Evolutionary conservation across 64 coral and sea anemone species (phyloP).

Genomic region (Dendrophyllia cribrosa): DNA sequence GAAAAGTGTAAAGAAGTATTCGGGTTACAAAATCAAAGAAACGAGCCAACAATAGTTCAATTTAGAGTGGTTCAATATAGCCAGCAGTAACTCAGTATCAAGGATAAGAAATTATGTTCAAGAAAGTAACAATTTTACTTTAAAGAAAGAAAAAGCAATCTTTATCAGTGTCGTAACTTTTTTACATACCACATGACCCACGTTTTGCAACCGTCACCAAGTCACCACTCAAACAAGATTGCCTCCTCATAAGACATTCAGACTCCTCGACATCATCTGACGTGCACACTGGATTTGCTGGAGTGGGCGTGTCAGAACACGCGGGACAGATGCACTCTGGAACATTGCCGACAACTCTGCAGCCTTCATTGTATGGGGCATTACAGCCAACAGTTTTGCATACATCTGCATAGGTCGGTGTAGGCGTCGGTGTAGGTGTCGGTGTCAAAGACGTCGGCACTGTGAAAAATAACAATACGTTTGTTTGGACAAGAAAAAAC

Average conservation of each 20-base stretch:
- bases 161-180: too few relatives aligned
- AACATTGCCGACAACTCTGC: not conserved
- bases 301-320: not conserved
- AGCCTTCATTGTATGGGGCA: slow-evolving; percentile 6
- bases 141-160: too few relatives aligned
- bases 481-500: too few relatives aligned
- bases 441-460: not conserved
- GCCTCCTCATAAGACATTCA: not conserved
- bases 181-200: slow-evolving; percentile 2
- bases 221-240: not conserved
- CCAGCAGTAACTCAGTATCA: too few relatives aligned
- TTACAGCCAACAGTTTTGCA: not conserved
- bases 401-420: not conserved
- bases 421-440: not conserved
- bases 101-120: too few relatives aligned
- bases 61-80: too few relatives aligned
- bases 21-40: too few relatives aligned
- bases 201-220: not conserved
- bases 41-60: too few relatives aligned
- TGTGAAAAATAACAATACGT: too few relatives aligned
- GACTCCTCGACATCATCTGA: slow-evolving; percentile 18
- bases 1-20: too few relatives aligned
- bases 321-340: slow-evolving; percentile 31
- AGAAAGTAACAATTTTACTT: too few relatives aligned
- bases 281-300: not conserved